Evolutionary conservation across 1,140 invertebrate genomes (phyloP).

Genomic region (Cydia fagiglandana): DNA sequence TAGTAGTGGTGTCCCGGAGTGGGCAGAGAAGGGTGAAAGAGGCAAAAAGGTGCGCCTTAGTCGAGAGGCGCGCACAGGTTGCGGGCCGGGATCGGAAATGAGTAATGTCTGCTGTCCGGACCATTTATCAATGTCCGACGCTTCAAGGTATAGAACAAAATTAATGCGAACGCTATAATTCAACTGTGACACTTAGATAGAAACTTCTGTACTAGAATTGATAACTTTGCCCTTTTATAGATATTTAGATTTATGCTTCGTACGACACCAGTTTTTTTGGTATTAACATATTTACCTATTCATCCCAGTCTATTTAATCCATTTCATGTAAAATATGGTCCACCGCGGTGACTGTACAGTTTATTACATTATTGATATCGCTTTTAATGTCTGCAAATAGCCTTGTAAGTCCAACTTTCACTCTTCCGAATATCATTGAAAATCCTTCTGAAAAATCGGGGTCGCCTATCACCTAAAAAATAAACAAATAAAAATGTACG

Average conservation of each 20-base stretch:
- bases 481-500: not conserved
- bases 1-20: constrained; percentile 36
- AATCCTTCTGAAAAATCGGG: constrained; percentile 17
- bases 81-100: constrained; percentile 60
- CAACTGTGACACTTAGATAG: constrained; percentile 32
- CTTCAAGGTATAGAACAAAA: constrained; percentile 50
- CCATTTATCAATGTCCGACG: constrained; percentile 69
- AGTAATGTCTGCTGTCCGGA: constrained; percentile 57
- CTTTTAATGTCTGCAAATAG: constrained; percentile 46
- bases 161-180: constrained; percentile 46
- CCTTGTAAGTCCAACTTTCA: constrained; percentile 38
- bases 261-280: not conserved
- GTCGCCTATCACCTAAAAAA: constrained; percentile 19
- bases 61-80: constrained; percentile 41
- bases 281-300: constrained; percentile 26
- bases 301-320: not conserved
- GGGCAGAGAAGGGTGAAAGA: constrained; percentile 8
- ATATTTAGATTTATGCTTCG: not conserved
- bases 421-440: constrained; percentile 29
- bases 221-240: not conserved
- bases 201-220: constrained; percentile 20
- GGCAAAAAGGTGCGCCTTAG: constrained; percentile 50
- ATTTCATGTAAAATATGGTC: constrained; percentile 37
- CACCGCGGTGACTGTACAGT: constrained; percentile 43
- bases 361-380: constrained; percentile 42